These are phyloP conservation scores for Cuculus canorus DNA, from an alignment of 2,797 vertebrate genomes.

Conservation along the genomic window DNA sequence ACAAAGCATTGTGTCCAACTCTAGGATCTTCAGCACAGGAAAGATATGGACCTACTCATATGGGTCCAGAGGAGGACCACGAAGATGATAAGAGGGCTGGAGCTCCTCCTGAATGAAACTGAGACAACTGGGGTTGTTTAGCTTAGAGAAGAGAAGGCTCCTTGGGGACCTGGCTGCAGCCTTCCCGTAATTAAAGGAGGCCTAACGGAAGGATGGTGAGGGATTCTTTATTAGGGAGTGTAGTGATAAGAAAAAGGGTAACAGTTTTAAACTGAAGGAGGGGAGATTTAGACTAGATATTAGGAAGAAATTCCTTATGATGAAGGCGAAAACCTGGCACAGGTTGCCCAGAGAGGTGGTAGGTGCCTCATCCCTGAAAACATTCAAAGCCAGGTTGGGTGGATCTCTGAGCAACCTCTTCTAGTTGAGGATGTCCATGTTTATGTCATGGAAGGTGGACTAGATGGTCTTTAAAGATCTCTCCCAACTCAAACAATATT, in stretches of 20 bases:
- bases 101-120: fast-evolving
- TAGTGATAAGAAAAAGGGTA: fast-evolving
- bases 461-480: too few relatives aligned
- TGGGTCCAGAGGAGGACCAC: fast-evolving
- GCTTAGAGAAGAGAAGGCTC: not conserved
- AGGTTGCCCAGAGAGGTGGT: not conserved
- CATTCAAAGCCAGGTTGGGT: fast-evolving
- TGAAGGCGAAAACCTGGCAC: fast-evolving
- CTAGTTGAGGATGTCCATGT: not conserved
- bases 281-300: not conserved
- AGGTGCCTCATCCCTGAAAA: fast-evolving
- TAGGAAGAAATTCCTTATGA: fast-evolving
- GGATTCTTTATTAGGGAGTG: not conserved
- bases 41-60: not conserved
- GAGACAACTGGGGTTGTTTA: not conserved
- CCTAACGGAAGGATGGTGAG: not conserved
- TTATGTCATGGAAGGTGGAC: not conserved
- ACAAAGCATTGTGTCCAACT: fast-evolving
- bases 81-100: fast-evolving
- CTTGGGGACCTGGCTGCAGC: fast-evolving
- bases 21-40: fast-evolving
- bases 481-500: not conserved
- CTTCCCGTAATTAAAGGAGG: fast-evolving
- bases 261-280: not conserved
- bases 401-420: not conserved